Evolutionary conservation across 53 echinoderm and acorn worm species (phyloP).

Genomic region (Temnopleurus reevesii): DNA sequence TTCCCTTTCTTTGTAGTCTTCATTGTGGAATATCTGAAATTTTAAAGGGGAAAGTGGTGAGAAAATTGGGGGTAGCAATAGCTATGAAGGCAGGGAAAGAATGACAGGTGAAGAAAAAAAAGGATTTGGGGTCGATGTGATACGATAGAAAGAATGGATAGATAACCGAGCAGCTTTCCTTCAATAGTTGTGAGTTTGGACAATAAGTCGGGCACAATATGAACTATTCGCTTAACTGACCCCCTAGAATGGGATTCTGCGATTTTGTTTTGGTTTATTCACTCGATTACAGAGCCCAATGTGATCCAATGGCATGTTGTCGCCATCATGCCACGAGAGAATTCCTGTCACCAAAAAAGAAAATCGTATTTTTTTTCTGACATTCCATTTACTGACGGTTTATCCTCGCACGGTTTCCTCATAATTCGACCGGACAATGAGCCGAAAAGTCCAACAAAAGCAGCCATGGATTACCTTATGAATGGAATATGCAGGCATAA

Average conservation of each 20-base stretch:
- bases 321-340: slow-evolving; percentile 45
- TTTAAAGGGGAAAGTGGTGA: no score
- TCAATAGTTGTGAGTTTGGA: slow-evolving; percentile 25
- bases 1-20: no score
- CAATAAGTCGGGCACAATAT: slow-evolving; percentile 21
- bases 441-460: slow-evolving; percentile 23
- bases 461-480: background rate
- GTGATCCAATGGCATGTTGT: slow-evolving; percentile 36
- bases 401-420: slow-evolving; percentile 32
- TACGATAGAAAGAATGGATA: slow-evolving; percentile 5
- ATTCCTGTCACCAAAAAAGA: slow-evolving; percentile 29
- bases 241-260: slow-evolving; percentile 35
- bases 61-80: background rate
- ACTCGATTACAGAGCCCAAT: slow-evolving; percentile 17
- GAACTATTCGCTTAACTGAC: slow-evolving; percentile 17
- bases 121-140: background rate
- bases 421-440: slow-evolving; percentile 26
- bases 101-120: background rate
- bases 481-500: background rate
- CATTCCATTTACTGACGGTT: slow-evolving; percentile 25
- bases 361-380: background rate
- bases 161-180: background rate
- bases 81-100: background rate
- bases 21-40: no score
- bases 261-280: slow-evolving; percentile 48